Evolutionary conservation across 2,113 vertebrate species (phyloP).

Genomic region (Vombatus ursinus): DNA sequence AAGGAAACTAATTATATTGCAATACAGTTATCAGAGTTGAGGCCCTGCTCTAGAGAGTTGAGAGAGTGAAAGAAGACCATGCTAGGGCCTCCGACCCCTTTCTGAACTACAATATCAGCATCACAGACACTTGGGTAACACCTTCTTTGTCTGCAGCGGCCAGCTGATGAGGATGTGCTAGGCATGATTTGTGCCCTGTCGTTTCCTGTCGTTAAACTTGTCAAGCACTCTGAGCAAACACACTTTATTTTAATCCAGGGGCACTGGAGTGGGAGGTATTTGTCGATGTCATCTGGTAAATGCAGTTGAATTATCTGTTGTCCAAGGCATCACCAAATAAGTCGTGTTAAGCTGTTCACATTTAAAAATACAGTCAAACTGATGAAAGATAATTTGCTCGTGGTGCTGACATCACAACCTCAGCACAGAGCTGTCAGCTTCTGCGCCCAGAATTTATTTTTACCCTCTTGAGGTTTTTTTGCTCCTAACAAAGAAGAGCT

Average conservation of each 20-base stretch:
- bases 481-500: slow-evolving; percentile 58
- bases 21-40: neutral
- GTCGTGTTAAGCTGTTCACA: slow-evolving; percentile 63
- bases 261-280: slow-evolving; percentile 56
- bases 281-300: slow-evolving; percentile 77
- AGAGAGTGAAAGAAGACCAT: neutral
- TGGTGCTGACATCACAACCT: slow-evolving; percentile 74
- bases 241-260: slow-evolving; percentile 77
- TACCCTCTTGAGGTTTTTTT: slow-evolving; percentile 42
- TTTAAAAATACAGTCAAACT: slow-evolving; percentile 81
- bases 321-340: slow-evolving; percentile 78
- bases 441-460: slow-evolving; percentile 69
- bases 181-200: slow-evolving; percentile 49
- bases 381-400: slow-evolving; percentile 77
- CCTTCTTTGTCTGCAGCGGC: slow-evolving; percentile 40
- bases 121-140: slow-evolving; percentile 39
- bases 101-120: neutral
- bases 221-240: slow-evolving; percentile 66
- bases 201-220: slow-evolving; percentile 58
- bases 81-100: neutral
- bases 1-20: neutral
- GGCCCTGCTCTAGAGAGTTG: slow-evolving; percentile 4
- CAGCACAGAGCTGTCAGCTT: slow-evolving; percentile 68
- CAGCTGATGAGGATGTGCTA: slow-evolving; percentile 53
- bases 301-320: slow-evolving; percentile 67